Evolutionary conservation across 2,797 vertebrate species (phyloP), one percentile per base, ranked within the genome.

Genomic region (Lutjanus campechanus): DNA sequence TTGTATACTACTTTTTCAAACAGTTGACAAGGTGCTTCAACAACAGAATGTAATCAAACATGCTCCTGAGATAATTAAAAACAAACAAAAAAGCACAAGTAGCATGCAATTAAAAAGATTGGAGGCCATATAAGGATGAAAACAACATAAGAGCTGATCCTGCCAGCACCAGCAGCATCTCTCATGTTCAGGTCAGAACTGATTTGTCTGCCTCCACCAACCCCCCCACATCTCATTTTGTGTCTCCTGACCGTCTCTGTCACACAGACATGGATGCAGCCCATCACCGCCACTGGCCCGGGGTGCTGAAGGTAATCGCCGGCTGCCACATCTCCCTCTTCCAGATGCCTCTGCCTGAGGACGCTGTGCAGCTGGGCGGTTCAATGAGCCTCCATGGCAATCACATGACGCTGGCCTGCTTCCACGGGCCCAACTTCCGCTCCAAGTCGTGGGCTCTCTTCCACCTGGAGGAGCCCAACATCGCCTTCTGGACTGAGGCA

Each of bases 371-470:
- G 9, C 97, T 99, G 65, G 98, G 98, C 22, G 98, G 98, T 13
- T 99, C 98, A 1, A 99, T 99, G 98, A 99, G 98, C 88, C 96
- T 99, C 68, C 98, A 99, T 3, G 98, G 98, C 81, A 99, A 99
- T 88, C 98, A 99, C 78, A 99, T 99, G 98, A 99, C 98, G 0
- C 93, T 99, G 86, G 98, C 98, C 83, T 99, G 98, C 94, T 99
- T 99, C 89, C 98, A 99, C 44, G 98, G 98, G 16, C 98, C 98
- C 44, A 99, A 99, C 92, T 99, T 99, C 91, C 98, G 98, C 77
- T 99, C 98, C 88, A 99, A 99, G 93, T 99, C 97, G 0, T 99
- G 98, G 98, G 98, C 98, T 41, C 92, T 99, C 64, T 99, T 99
- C 94, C 98, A 99, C 87, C 95, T 99, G 83, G 98, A 99, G 89